Conservation (phyloP, 2,797 vertebrate species). For the Brotula barbata region DNA sequence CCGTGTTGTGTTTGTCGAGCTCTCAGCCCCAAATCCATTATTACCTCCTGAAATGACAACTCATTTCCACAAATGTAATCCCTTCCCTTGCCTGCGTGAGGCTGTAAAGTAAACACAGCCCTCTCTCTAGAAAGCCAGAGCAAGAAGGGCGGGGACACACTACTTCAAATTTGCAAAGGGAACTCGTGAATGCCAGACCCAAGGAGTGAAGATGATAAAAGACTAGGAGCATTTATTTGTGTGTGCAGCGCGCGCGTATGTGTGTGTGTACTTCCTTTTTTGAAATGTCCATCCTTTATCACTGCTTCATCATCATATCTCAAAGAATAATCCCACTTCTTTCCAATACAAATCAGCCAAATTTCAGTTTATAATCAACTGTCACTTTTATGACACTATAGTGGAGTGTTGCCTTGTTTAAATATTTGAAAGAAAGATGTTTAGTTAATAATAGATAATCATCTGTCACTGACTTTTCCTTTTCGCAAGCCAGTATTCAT, state of each 20-base stretch:
- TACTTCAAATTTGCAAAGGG: slow-evolving; percentile 66
- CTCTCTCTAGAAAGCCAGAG: slow-evolving; percentile 53
- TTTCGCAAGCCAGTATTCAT: neutral
- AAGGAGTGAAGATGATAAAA: slow-evolving; percentile 52
- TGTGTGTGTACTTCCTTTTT: neutral
- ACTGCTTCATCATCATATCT: too few species aligned
- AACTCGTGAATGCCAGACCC: slow-evolving; percentile 29
- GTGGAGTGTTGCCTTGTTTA: neutral
- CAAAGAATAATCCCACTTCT: too few species aligned
- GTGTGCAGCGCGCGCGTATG: slow-evolving; percentile 11
- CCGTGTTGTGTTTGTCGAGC: slow-evolving; percentile 77
- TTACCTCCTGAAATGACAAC: slow-evolving; percentile 82
- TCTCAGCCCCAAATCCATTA: slow-evolving; percentile 81
- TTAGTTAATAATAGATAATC: too few species aligned
- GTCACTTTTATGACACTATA: neutral
- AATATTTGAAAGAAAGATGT: too few species aligned
- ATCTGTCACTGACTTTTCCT: neutral
- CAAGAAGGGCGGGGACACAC: slow-evolving; percentile 47
- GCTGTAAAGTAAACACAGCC: slow-evolving; percentile 78
- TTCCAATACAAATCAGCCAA: too few species aligned
- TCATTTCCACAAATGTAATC: slow-evolving; percentile 81
- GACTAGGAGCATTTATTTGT: slow-evolving; percentile 46
- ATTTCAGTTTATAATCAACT: too few species aligned
- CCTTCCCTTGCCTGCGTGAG: slow-evolving; percentile 67
- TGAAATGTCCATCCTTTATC: too few species aligned